phyloP scores from a whole-genome alignment of 2,797 vertebrate genomes.

The Gymnoscopelus braueri region DNA sequence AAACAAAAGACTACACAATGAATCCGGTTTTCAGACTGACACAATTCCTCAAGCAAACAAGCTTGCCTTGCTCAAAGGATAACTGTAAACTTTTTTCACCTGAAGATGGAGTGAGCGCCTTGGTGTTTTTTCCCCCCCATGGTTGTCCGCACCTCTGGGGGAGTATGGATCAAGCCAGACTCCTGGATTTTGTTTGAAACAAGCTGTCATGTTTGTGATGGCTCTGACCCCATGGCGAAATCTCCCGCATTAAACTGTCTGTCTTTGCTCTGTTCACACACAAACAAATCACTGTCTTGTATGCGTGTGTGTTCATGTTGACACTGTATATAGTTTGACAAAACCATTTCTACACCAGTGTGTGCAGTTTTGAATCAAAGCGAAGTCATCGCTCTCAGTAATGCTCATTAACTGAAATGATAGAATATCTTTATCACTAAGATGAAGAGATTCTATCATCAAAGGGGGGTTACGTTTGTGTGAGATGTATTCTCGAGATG shows the following conservation, averaged over 20 bases:
- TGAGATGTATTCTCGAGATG: no score
- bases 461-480: not conserved
- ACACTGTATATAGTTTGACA: conserved; percentile 23
- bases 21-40: conserved; percentile 2
- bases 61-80: not conserved
- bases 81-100: not conserved
- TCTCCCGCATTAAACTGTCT: not conserved
- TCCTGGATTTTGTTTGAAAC: no score
- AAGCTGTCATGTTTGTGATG: no score
- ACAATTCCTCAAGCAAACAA: conserved; percentile 1
- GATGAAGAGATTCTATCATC: conserved; percentile 1
- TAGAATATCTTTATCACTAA: not conserved
- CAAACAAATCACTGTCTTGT: conserved; percentile 12
- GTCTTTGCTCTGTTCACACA: not conserved
- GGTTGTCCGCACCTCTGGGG: no score
- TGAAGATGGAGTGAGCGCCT: not conserved
- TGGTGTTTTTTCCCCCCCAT: not conserved
- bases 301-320: conserved; percentile 18
- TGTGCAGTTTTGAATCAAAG: conserved; percentile 23
- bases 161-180: no score
- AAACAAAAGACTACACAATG: conserved; percentile 9
- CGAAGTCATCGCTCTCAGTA: not conserved
- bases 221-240: not conserved
- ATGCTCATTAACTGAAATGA: no score
- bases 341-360: conserved; percentile 14